Base-by-base conservation (phyloP, 1,140 invertebrate genomes). In the Conopomorpha cramerella region DNA sequence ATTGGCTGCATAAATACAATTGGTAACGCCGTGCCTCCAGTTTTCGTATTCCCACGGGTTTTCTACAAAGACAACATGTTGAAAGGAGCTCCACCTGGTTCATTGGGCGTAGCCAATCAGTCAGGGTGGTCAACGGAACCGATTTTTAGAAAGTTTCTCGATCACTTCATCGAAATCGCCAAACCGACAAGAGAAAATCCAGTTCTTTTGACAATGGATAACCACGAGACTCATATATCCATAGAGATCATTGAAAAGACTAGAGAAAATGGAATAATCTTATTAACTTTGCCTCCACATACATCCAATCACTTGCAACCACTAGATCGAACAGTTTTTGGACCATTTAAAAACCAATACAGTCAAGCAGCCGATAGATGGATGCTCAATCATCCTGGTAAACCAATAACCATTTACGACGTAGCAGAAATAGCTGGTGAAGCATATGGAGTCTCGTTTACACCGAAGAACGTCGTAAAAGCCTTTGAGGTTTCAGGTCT, bases 1-100 rank as follows among this genome's bases (percentile, higher is more conserved):
- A 46, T 39, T 13, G 44, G 38, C 38, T 45, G 39, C 36, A 44
- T 57, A 14, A 65, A 45, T 61, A 72, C 52, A 40, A 38, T 47
- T 28, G 62, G 66, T 39, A 62, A 61, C 38, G 28, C 38, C 19
- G 52, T 60, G 30, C 64, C 63, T 18, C 66, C 65, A 29, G 37
- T 40, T 14, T 54, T 45, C 14, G 27, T 43, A 28, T 44, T 41
- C 33, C 27, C 43, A 30, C 19, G 38, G 28, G 34, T 38, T 33
- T 40, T 37, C 28, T 38, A 18, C 30, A 40, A 40, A 37, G 28
- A 39, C 12, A 44, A n/a, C 36, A 40, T 45, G 43, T 18, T 39
- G 26, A 34, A 36, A 36, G 34, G 34, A 27, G 38, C 33, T 34
- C 36, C 41, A 26, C 33, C 33, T 16, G 42, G 34, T 45, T 19